Percentiles rank a stretch among this genome's conserved stretches.
These are phyloP conservation scores for Xiphophorus birchmanni DNA, from an alignment of 2,797 vertebrate species.

Conservation along the genomic window DNA sequence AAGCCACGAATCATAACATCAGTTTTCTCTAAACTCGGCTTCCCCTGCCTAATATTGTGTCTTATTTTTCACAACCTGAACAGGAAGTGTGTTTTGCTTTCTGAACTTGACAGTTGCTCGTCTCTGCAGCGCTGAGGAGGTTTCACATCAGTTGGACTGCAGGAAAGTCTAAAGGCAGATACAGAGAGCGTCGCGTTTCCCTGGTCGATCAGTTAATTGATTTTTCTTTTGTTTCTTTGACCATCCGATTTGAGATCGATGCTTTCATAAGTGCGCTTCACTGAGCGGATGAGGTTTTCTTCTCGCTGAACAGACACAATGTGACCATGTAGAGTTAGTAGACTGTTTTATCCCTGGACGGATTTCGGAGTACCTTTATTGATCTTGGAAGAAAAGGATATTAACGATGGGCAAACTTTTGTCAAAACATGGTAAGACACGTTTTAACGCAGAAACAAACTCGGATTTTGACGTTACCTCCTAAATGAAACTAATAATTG, in stretches of 20 bases:
- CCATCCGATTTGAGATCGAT: neutral
- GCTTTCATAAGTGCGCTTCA: conserved; percentile 49
- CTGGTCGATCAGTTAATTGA: neutral
- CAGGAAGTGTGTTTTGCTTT: conserved; percentile 13
- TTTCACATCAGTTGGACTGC: conserved; percentile 40
- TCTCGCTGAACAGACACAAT: conserved; percentile 68
- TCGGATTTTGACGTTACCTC: neutral
- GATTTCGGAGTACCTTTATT: conserved; percentile 63
- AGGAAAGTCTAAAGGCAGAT: conserved; percentile 26
- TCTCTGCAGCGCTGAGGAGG: conserved; percentile 25
- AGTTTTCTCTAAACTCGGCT: neutral
- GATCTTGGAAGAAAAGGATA: conserved; percentile 50
- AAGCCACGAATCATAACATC: neutral
- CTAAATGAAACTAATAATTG: conserved; percentile 31
- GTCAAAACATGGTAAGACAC: conserved; percentile 84
- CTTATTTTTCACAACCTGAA: conserved; percentile 38
- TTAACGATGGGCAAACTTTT: conserved; percentile 84
- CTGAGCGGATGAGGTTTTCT: conserved; percentile 62
- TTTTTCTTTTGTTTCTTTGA: neutral
- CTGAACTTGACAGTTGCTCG: conserved; percentile 10
- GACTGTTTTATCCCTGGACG: conserved; percentile 52
- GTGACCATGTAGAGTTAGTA: conserved; percentile 68
- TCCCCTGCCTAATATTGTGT: neutral
- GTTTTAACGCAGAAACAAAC: neutral
- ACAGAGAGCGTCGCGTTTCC: conserved; percentile 8